A percentile compares a stretch with the other conserved stretches of the same genome.
Evolutionary conservation across 2,113 vertebrate species (phyloP).

Genomic region (Odontophorus gujanensis): DNA sequence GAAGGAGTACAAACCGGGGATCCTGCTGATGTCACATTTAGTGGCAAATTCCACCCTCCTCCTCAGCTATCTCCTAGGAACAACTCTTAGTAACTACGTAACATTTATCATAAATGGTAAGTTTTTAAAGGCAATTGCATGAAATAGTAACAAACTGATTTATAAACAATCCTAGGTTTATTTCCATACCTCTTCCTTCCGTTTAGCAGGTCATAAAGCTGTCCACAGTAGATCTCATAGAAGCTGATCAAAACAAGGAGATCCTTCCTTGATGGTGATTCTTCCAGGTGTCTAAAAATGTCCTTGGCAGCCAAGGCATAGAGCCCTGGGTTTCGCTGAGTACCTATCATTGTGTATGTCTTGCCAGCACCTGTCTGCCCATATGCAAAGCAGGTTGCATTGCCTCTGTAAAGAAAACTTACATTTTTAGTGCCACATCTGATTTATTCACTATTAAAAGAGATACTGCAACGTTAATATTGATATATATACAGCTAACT

Average conservation of each 20-base stretch:
- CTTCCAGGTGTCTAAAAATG: conserved; percentile 86
- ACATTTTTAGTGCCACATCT: background rate
- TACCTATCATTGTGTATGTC: conserved; percentile 94
- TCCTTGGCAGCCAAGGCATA: conserved; percentile 88
- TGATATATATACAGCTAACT: background rate
- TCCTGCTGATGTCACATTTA: background rate
- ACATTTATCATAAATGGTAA: background rate
- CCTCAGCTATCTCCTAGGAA: background rate
- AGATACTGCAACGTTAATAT: background rate
- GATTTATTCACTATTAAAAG: background rate
- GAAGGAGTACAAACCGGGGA: background rate
- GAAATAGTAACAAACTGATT: background rate
- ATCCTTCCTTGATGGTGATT: conserved; percentile 59
- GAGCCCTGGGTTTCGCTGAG: conserved; percentile 82
- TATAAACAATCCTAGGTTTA: background rate
- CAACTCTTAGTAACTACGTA: background rate
- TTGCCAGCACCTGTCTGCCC: conserved; percentile 95
- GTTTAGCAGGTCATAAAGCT: conserved; percentile 91
- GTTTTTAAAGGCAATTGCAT: background rate
- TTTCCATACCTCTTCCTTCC: conserved; percentile 86
- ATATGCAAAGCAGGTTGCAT: conserved; percentile 92
- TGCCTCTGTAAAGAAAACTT: conserved; percentile 80
- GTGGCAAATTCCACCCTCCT: background rate
- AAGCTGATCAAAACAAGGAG: conserved; percentile 88
- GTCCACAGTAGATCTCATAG: conserved; percentile 95